Evolutionary conservation across 1,140 invertebrate genomes (phyloP).

Genomic region (Gryllus bimaculatus): DNA sequence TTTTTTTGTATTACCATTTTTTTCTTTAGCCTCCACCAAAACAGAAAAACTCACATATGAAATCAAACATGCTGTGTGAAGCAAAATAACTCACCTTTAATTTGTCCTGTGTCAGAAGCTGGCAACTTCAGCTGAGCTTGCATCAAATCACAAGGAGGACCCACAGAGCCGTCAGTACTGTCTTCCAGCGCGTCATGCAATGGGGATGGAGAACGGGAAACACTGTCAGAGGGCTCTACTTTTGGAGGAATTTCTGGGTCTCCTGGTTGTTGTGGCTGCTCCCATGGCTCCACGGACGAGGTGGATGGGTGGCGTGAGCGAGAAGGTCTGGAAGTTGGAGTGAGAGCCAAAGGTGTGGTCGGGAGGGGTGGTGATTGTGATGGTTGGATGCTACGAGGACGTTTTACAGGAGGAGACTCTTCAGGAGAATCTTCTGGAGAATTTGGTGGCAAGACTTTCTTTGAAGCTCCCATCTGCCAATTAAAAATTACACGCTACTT

Average conservation of each 20-base stretch:
- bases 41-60: background rate
- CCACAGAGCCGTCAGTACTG: slow-evolving; percentile 15
- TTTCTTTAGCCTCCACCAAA: background rate
- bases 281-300: slow-evolving; percentile 18
- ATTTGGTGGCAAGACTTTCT: background rate
- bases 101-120: slow-evolving; percentile 12
- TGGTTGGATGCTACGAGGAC: slow-evolving; percentile 14
- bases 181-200: slow-evolving; percentile 19
- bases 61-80: background rate
- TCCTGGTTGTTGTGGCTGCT: slow-evolving; percentile 16
- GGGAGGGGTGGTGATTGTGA: slow-evolving; percentile 20
- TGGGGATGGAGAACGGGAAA: slow-evolving; percentile 11
- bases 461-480: slow-evolving; percentile 15
- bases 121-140: slow-evolving; percentile 10
- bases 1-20: too few species aligned
- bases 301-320: slow-evolving; percentile 9
- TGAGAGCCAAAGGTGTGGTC: slow-evolving; percentile 17
- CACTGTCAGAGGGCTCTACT: slow-evolving; percentile 12
- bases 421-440: slow-evolving; percentile 6
- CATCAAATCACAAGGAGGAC: slow-evolving; percentile 11
- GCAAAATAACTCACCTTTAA: slow-evolving; percentile 17
- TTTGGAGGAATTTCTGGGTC: slow-evolving; percentile 17
- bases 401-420: slow-evolving; percentile 15
- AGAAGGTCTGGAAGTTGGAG: slow-evolving; percentile 16
- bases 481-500: background rate